Evolutionary conservation across 2,113 vertebrate species (phyloP).

Genomic region (Neomonachus schauinslandi): DNA sequence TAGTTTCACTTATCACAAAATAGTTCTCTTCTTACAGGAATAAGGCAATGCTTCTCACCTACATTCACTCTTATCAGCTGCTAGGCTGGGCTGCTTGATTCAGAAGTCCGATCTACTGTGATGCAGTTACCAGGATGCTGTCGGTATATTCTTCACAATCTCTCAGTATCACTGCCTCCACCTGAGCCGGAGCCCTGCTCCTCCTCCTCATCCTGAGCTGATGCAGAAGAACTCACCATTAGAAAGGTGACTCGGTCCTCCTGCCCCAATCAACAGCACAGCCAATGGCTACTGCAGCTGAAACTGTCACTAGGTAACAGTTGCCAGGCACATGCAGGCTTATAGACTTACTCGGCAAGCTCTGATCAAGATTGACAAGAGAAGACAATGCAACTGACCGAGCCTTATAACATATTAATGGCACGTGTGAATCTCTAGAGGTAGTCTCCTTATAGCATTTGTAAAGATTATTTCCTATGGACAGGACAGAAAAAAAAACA

Average conservation of each 20-base stretch:
- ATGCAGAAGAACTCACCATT: conserved; percentile 85
- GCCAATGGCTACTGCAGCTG: conserved; percentile 89
- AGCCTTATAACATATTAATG: conserved; percentile 56
- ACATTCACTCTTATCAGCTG: conserved; percentile 78
- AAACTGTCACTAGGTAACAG: conserved; percentile 92
- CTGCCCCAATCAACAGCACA: conserved; percentile 85
- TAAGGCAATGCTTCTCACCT: conserved; percentile 80
- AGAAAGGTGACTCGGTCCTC: conserved; percentile 90
- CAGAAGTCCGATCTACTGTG: conserved; percentile 71
- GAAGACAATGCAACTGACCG: conserved; percentile 81
- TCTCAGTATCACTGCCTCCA: conserved; percentile 85
- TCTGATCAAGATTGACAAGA: conserved; percentile 88
- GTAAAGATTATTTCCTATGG: conserved; percentile 34
- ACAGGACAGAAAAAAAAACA: not conserved
- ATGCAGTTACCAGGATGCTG: conserved; percentile 82
- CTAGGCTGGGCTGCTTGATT: conserved; percentile 68
- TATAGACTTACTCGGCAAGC: conserved; percentile 86
- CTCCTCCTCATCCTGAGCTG: conserved; percentile 80
- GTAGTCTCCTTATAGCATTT: conserved; percentile 21
- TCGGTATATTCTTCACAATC: conserved; percentile 81
- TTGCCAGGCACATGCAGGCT: conserved; percentile 90
- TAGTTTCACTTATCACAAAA: conserved; percentile 65
- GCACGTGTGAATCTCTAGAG: conserved; percentile 44
- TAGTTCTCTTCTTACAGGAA: conserved; percentile 72
- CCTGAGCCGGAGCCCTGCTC: conserved; percentile 89